Percentiles rank a stretch among this genome's conserved stretches.
Conservation (phyloP, 2,888 invertebrate genomes). For the Escarpia spicata region DNA sequence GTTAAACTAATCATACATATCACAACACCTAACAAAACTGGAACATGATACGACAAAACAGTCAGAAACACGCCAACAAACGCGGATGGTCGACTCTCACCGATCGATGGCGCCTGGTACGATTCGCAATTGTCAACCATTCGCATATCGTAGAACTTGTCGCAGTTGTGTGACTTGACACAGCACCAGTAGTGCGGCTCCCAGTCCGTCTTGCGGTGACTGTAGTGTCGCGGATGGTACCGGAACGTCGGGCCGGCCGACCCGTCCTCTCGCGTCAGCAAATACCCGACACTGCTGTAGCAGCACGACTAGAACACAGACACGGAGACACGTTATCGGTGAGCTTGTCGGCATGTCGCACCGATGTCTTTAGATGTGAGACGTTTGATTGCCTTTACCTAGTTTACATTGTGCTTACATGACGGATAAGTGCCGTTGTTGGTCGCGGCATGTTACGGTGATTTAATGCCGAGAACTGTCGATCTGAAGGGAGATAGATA, state of each 20-base stretch:
- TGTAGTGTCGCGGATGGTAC: background rate
- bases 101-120: background rate
- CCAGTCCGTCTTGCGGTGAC: background rate
- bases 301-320: background rate
- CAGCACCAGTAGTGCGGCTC: slow-evolving; percentile 2
- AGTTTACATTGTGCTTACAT: background rate
- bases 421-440: too few relatives aligned
- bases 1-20: too few relatives aligned
- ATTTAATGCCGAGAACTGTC: too few relatives aligned
- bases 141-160: background rate
- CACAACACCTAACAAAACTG: too few relatives aligned
- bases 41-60: too few relatives aligned
- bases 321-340: too few relatives aligned
- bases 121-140: background rate
- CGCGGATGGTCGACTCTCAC: background rate
- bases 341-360: background rate
- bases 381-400: background rate
- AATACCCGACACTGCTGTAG: background rate
- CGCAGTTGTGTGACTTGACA: background rate
- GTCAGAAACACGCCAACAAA: too few relatives aligned
- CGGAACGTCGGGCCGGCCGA: background rate
- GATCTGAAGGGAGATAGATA: too few relatives aligned
- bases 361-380: background rate
- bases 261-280: background rate
- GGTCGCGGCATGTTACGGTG: too few relatives aligned